Evolutionary conservation across 2,113 vertebrate genomes (phyloP), one percentile per base, ranked within the genome.

Genomic region (Pionites leucogaster): DNA sequence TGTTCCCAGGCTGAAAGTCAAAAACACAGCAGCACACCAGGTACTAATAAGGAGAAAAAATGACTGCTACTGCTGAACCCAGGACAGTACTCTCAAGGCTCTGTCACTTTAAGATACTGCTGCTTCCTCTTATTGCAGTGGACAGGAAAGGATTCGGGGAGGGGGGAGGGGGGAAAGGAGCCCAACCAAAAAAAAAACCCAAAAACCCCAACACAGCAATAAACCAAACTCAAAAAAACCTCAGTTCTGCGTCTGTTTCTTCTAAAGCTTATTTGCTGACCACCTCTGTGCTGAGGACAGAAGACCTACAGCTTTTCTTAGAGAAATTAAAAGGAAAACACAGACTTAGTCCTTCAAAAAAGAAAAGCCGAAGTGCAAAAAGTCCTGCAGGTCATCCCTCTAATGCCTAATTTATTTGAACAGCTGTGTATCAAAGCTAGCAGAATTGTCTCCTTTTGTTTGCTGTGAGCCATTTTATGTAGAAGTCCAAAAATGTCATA

Each of bases 381-480:
- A 70, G 49, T 95, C 88, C 89, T 93, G 37, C 22, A 86, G 88
- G 77, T 97, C 88, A 92, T 77, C 74, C 69, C 20, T 33, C 57
- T 97, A 92, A 94, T 93, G 81, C 44, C 41, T 80, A 63, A 77
- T 93, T 86, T 97, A 93, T 97, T 98, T 97, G 94, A 98, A 97
- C 92, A 97, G 82, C 89, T 98, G 90, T 90, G 65, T 74, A 92
- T 92, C 81, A 95, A 94, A 92, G 16, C 29, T 25, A 89, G 41
- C 37, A 89, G 50, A 62, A 86, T 84, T 63, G 72, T 83, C 77
- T 79, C 41, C 65, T 91, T 79, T 80, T 93, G 49, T 95, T 91
- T 90, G 50, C 81, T 92, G 23, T 41, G 62, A 96, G 47, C 6
- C 35, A 49, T 92, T 96, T 91, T 86, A 87, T 88, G 82, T 62